Conservation (phyloP, 2,113 vertebrate species). For the Trichomycterus rosablanca region DNA sequence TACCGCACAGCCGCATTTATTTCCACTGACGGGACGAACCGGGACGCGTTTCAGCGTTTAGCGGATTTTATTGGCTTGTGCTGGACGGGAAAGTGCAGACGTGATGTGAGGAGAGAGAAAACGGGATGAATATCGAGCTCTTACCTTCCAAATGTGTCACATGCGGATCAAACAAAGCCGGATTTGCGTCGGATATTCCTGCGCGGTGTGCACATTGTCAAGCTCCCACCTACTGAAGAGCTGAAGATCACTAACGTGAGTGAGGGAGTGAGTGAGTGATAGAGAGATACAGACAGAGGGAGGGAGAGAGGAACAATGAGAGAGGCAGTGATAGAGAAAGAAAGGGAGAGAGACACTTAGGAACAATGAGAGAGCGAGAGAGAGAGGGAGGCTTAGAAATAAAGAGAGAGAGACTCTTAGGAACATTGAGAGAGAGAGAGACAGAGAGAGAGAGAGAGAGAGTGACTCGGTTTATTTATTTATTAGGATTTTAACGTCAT, state of each 20-base stretch:
- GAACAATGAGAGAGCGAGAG: slow-evolving; percentile 53
- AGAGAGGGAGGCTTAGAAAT: slow-evolving; percentile 23
- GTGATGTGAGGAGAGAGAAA: not conserved
- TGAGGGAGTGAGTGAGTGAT: slow-evolving; percentile 49
- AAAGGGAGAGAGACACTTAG: slow-evolving; percentile 32
- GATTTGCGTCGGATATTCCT: slow-evolving; percentile 55
- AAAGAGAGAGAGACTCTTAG: too few relatives aligned
- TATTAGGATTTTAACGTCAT: too few relatives aligned
- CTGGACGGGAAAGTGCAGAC: slow-evolving; percentile 3
- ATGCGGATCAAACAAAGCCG: slow-evolving; percentile 29
- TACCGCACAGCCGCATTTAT: too few relatives aligned
- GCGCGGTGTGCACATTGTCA: slow-evolving; percentile 60
- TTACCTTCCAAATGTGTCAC: slow-evolving; percentile 53
- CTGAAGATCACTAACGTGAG: slow-evolving; percentile 61
- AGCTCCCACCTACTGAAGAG: slow-evolving; percentile 53
- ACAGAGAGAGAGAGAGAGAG: too few relatives aligned
- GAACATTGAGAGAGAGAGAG: too few relatives aligned
- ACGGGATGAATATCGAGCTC: slow-evolving; percentile 1
- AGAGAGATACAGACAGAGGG: slow-evolving; percentile 21
- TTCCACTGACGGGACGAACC: slow-evolving; percentile 5
- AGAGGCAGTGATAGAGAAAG: slow-evolving; percentile 23
- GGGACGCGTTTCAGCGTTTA: not conserved
- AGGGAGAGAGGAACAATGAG: slow-evolving; percentile 33
- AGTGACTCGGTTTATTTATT: too few relatives aligned
- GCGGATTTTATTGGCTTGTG: not conserved